phyloP scores from a whole-genome alignment of 2,797 vertebrate genomes.

The Sebastes vulpes region DNA sequence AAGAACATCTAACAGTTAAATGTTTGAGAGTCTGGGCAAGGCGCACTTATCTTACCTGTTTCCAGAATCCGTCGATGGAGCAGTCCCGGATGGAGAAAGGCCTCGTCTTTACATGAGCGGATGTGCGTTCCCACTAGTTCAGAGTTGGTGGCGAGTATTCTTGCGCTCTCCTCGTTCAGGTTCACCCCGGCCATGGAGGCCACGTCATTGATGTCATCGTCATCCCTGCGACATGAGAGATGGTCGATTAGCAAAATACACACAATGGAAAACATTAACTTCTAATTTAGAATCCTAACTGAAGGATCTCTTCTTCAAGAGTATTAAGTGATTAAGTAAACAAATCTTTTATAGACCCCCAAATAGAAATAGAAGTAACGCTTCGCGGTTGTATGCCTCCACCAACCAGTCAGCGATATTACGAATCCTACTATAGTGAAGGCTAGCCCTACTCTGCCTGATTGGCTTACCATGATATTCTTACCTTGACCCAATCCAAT shows the following conservation, averaged over 20 bases:
- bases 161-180: slow-evolving; percentile 91
- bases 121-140: slow-evolving; percentile 90
- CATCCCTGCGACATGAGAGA: slow-evolving; percentile 82
- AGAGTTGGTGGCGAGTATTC: slow-evolving; percentile 90
- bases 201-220: slow-evolving; percentile 93
- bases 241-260: not conserved
- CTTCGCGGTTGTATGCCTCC: not conserved
- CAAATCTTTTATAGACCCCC: not conserved
- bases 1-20: not conserved
- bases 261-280: not conserved
- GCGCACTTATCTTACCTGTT: slow-evolving; percentile 79
- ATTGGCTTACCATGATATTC: too few relatives aligned
- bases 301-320: not conserved
- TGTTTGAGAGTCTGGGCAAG: not conserved
- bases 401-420: not conserved
- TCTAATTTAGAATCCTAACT: not conserved
- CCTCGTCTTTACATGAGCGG: slow-evolving; percentile 92
- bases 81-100: slow-evolving; percentile 88
- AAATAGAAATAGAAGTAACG: not conserved
- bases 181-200: slow-evolving; percentile 92
- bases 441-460: too few relatives aligned
- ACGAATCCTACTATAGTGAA: too few relatives aligned
- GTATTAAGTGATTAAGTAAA: not conserved
- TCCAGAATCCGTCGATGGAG: slow-evolving; percentile 90
- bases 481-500: too few relatives aligned